A percentile compares a stretch with the other conserved stretches of the same genome.
These are phyloP conservation scores for Blera fallax DNA, from an alignment of 2,888 invertebrate genomes.

Conservation along the genomic window DNA sequence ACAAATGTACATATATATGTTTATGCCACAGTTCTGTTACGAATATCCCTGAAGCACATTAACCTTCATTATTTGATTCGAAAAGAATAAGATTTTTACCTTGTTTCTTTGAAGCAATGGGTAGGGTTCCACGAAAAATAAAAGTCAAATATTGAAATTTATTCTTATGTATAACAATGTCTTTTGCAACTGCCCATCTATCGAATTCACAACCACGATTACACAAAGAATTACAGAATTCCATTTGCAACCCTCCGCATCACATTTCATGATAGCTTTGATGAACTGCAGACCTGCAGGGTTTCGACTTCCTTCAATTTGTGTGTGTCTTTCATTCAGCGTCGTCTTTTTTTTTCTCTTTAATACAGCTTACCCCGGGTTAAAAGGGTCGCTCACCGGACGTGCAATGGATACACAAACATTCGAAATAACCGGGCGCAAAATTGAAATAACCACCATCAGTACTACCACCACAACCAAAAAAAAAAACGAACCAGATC, in stretches of 20 bases:
- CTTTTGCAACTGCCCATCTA: neutral
- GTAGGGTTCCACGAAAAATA: neutral
- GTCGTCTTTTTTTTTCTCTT: neutral
- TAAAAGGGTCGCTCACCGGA: conserved; percentile 68
- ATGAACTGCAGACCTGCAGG: conserved; percentile 49
- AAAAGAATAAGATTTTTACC: neutral
- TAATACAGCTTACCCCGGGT: conserved; percentile 46
- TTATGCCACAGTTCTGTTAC: neutral
- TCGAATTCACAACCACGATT: neutral
- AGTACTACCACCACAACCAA: neutral
- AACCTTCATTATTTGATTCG: conserved; percentile 26
- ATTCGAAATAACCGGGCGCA: conserved; percentile 65
- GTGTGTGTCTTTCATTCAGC: conserved; percentile 48
- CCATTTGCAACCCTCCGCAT: neutral
- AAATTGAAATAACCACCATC: conserved; percentile 62
- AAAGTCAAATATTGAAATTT: too few relatives aligned
- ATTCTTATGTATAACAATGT: too few relatives aligned
- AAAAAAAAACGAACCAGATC: neutral
- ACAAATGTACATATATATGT: neutral
- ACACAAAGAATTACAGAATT: conserved; percentile 1
- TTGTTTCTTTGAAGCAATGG: neutral
- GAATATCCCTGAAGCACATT: conserved; percentile 6
- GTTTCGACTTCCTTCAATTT: conserved; percentile 34
- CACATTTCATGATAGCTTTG: conserved; percentile 32
- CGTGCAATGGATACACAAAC: conserved; percentile 67